These are phyloP conservation scores for Acanthosepion pharaonis DNA, from an alignment of 2,888 invertebrate species.

Conservation along the genomic window DNA sequence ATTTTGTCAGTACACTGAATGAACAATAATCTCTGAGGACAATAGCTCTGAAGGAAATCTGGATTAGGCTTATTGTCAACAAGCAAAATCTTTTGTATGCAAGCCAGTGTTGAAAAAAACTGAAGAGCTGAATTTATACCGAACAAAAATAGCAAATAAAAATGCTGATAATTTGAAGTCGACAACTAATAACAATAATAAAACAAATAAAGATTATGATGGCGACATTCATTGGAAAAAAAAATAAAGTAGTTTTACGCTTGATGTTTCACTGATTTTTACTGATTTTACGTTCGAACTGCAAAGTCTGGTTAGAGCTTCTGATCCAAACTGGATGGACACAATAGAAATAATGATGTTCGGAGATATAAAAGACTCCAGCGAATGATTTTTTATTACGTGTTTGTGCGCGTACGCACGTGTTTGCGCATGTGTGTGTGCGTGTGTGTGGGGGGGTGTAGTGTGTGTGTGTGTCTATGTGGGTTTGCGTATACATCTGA, in stretches of 20 bases:
- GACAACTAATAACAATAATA: neutral
- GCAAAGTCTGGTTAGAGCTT: neutral
- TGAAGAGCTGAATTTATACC: neutral
- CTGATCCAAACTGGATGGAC: neutral
- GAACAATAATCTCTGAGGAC: neutral
- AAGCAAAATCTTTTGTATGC: neutral
- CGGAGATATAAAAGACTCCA: neutral
- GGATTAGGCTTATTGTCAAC: slow-evolving; percentile 33
- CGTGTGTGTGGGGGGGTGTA: neutral
- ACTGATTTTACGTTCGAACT: slow-evolving; percentile 2
- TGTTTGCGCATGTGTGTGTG: neutral
- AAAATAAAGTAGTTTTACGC: neutral
- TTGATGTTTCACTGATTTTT: neutral
- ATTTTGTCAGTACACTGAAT: neutral
- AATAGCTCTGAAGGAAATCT: neutral
- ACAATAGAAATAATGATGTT: slow-evolving; percentile 33
- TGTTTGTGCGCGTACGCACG: too few species aligned
- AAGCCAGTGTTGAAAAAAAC: neutral
- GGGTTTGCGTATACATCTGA: neutral
- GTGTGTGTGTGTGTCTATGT: neutral
- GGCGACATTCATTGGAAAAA: neutral
- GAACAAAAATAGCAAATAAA: neutral
- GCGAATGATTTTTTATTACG: too few species aligned
- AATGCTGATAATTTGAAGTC: neutral
- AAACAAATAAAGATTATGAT: neutral